Conservation (phyloP, 2,113 vertebrate species). For the Pimephales promelas region DNA sequence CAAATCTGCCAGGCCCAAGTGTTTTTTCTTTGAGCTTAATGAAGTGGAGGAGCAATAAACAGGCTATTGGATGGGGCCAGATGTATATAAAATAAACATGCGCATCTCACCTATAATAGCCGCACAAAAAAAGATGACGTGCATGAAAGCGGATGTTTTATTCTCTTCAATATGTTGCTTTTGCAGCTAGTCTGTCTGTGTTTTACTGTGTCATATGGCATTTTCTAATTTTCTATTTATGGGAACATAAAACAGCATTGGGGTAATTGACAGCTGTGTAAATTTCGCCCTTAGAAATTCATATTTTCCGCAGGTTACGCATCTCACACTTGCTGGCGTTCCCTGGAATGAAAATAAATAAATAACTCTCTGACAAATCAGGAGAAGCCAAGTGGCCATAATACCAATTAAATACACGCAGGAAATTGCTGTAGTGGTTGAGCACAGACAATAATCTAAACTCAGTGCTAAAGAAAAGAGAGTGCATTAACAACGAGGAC, state of each 20-base stretch:
- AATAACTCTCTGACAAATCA: slow-evolving; percentile 52
- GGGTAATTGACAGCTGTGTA: slow-evolving; percentile 44
- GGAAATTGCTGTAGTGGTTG: slow-evolving; percentile 53
- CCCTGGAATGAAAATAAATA: slow-evolving; percentile 44
- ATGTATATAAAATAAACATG: slow-evolving; percentile 59
- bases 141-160: slow-evolving; percentile 22
- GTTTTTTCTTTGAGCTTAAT: slow-evolving; percentile 66
- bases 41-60: slow-evolving; percentile 73
- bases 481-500: slow-evolving; percentile 63
- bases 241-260: slow-evolving; percentile 36
- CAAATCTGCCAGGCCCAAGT: slow-evolving; percentile 63
- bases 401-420: slow-evolving; percentile 55
- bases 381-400: slow-evolving; percentile 39
- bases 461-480: slow-evolving; percentile 55
- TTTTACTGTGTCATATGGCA: slow-evolving; percentile 55
- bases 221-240: slow-evolving; percentile 46
- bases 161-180: slow-evolving; percentile 44
- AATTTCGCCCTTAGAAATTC: slow-evolving; percentile 43
- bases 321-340: slow-evolving; percentile 4
- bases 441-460: slow-evolving; percentile 53
- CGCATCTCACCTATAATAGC: slow-evolving; percentile 45
- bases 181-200: slow-evolving; percentile 29
- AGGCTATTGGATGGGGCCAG: slow-evolving; percentile 69
- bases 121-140: slow-evolving; percentile 24
- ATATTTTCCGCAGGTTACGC: slow-evolving; percentile 41